Evolutionary conservation across 2,888 invertebrate species (phyloP).

Genomic region (Monopis laevigella): DNA sequence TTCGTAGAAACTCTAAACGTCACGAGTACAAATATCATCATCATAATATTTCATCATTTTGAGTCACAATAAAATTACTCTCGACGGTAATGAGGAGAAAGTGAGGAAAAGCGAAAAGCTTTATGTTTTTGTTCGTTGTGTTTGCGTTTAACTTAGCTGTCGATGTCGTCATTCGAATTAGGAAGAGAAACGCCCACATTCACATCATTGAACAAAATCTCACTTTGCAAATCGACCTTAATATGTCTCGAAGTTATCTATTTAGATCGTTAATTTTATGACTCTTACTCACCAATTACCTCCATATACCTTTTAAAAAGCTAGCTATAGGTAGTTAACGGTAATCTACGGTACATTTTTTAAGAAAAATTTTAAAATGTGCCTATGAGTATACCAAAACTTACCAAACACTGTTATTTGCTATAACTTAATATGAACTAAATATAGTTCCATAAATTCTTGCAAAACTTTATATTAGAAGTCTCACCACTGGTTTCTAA

Average conservation of each 20-base stretch:
- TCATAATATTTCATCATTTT: slow-evolving; percentile 3
- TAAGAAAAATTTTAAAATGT: too few relatives aligned
- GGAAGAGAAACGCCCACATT: slow-evolving; percentile 4
- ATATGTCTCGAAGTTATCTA: slow-evolving; percentile 7
- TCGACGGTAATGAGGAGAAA: slow-evolving; percentile 13
- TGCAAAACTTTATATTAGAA: too few relatives aligned
- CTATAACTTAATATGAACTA: too few relatives aligned
- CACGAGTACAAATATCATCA: neutral
- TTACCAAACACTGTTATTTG: too few relatives aligned
- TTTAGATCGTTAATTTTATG: slow-evolving; percentile 7
- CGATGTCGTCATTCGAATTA: slow-evolving; percentile 11
- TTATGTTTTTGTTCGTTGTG: slow-evolving; percentile 5
- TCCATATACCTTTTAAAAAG: too few relatives aligned
- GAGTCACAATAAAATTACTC: slow-evolving; percentile 13
- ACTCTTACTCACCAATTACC: too few relatives aligned
- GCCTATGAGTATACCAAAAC: too few relatives aligned
- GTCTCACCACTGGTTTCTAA: too few relatives aligned
- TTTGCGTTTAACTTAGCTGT: slow-evolving; percentile 7
- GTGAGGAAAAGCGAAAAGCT: slow-evolving; percentile 7
- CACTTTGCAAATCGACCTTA: slow-evolving; percentile 10
- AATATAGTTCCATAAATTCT: too few relatives aligned
- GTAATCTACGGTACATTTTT: too few relatives aligned
- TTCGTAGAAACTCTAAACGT: neutral
- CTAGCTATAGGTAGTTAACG: too few relatives aligned
- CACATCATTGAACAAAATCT: slow-evolving; percentile 9